These are phyloP conservation scores for Phyllotis vaccarum DNA, from an alignment of 2,797 vertebrate genomes.

Conservation along the genomic window DNA sequence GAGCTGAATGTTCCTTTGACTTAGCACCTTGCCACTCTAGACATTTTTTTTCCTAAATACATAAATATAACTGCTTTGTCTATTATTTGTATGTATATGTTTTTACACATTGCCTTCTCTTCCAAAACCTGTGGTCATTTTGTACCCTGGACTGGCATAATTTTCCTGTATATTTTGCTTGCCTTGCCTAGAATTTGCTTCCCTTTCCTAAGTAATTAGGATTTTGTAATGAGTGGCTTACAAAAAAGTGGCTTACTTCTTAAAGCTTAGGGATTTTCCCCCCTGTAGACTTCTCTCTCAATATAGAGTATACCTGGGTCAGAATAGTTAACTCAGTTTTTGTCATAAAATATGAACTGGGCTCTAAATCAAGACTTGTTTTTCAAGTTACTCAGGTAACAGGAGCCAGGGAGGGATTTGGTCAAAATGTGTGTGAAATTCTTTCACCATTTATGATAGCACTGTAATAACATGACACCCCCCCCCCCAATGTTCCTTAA, in stretches of 20 bases:
- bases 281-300: not conserved
- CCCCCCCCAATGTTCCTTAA: not conserved
- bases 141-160: not conserved
- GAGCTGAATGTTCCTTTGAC: not conserved
- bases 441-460: not conserved
- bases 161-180: not conserved
- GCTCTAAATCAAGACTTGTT: not conserved
- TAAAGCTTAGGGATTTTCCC: not conserved
- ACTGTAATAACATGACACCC: not conserved
- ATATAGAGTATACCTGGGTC: not conserved
- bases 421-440: not conserved
- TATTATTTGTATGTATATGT: not conserved
- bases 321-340: not conserved
- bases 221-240: conserved; percentile 31
- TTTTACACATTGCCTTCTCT: not conserved
- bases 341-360: not conserved
- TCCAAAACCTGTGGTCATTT: not conserved
- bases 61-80: not conserved
- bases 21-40: not conserved
- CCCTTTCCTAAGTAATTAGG: not conserved
- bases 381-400: not conserved
- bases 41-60: not conserved
- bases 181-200: not conserved
- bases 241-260: conserved; percentile 1
- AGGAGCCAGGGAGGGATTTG: not conserved